These are phyloP conservation scores for Drosophila kokeensis DNA, from an alignment of 2,888 invertebrate genomes.

Conservation along the genomic window DNA sequence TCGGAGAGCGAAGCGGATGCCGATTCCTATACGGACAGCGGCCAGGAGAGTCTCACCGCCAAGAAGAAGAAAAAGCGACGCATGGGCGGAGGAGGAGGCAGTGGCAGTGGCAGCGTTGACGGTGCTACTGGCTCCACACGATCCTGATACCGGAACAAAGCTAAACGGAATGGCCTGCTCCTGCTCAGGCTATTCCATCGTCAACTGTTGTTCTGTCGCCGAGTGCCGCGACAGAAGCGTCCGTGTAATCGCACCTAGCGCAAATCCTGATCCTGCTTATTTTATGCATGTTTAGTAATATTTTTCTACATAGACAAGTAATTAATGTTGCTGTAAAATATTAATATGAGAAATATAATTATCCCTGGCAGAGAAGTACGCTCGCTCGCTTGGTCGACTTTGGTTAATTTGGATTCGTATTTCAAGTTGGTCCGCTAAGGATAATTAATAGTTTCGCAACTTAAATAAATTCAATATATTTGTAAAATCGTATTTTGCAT, in stretches of 20 bases:
- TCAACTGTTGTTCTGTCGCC: conserved; percentile 66
- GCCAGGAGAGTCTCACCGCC: conserved; percentile 94
- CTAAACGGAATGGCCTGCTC: conserved; percentile 62
- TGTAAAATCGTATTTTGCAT: conserved; percentile 35
- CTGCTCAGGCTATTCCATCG: conserved; percentile 62
- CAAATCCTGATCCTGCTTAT: conserved; percentile 25
- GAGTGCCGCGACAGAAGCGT: conserved; percentile 24
- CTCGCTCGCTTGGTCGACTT: conserved; percentile 15
- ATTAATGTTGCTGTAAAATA: conserved; percentile 42
- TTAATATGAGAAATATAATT: conserved; percentile 29
- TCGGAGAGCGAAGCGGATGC: conserved; percentile 73
- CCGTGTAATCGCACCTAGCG: conserved; percentile 37
- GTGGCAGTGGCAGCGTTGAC: conserved; percentile 50
- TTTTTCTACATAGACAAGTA: conserved; percentile 72
- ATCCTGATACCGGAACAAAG: conserved; percentile 78
- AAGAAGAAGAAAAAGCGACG: conserved; percentile 92
- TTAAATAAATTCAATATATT: conserved; percentile 68
- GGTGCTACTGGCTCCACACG: conserved; percentile 50
- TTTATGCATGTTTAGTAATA: conserved; percentile 62
- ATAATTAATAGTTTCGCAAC: conserved; percentile 32
- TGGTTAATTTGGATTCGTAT: conserved; percentile 16
- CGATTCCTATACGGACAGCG: conserved; percentile 91
- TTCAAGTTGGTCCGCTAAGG: conserved; percentile 18
- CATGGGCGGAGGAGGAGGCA: conserved; percentile 80
- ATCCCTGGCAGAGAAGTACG: conserved; percentile 14